These are phyloP conservation scores for Apamea crenata DNA, from an alignment of 2,888 invertebrate genomes.

Conservation along the genomic window DNA sequence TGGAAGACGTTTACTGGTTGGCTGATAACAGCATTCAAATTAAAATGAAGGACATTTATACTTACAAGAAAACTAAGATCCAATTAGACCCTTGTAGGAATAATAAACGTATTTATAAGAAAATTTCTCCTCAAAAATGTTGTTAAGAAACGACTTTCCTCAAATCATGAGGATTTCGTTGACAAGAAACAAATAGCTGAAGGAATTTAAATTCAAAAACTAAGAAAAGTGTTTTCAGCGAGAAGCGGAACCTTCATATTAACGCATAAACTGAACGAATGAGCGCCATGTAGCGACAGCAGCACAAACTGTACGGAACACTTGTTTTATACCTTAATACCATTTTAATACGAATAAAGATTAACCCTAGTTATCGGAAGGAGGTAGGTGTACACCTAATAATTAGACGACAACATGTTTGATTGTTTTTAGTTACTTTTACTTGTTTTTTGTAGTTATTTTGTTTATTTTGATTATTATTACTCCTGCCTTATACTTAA, in stretches of 20 bases:
- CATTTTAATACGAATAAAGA: background rate
- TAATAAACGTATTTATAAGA: conserved; percentile 8
- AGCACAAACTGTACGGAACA: conserved; percentile 38
- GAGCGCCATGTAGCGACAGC: conserved; percentile 64
- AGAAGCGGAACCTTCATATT: conserved; percentile 72
- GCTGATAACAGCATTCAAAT: background rate
- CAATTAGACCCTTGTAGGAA: background rate
- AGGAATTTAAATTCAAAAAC: conserved; percentile 72
- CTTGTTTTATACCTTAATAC: background rate
- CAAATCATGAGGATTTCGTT: conserved; percentile 57
- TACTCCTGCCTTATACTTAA: background rate
- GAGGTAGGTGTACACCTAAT: background rate
- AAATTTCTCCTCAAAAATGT: conserved; percentile 14
- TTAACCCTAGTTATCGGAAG: background rate
- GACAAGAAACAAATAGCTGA: conserved; percentile 68
- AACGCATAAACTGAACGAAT: conserved; percentile 76
- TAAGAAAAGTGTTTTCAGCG: conserved; percentile 72
- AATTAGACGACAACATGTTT: background rate
- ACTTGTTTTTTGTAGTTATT: background rate
- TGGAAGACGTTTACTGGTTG: background rate
- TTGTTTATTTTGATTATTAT: background rate
- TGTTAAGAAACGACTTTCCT: conserved; percentile 42
- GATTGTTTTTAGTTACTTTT: background rate
- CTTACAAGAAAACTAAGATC: background rate
- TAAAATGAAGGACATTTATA: background rate